phyloP scores from a whole-genome alignment of 2,797 vertebrate species.

The Oreochromis mossambicus region DNA sequence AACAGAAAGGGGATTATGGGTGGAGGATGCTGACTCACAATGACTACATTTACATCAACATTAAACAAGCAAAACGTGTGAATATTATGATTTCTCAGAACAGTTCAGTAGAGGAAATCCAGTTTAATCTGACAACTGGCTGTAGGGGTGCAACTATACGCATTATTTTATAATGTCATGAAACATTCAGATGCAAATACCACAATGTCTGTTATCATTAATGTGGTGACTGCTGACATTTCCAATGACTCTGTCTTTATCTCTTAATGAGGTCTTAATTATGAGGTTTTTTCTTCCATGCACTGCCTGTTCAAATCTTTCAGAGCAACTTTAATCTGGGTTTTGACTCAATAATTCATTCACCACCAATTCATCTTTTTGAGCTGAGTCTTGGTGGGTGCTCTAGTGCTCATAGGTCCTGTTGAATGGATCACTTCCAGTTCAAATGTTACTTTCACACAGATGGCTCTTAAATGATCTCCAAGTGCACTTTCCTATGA shows the following conservation, averaged over 20 bases:
- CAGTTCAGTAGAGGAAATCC: not conserved
- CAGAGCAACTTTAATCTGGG: not conserved
- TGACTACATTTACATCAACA: not conserved
- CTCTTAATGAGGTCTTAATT: not conserved
- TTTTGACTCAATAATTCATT: not conserved
- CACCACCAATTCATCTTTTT: not conserved
- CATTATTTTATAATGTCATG: not conserved
- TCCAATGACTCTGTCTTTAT: not conserved
- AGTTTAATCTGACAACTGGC: not conserved
- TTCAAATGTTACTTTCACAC: not conserved
- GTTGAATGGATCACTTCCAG: not conserved
- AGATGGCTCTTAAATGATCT: not conserved
- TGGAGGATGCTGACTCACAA: conserved; percentile 1
- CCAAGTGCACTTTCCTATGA: not conserved
- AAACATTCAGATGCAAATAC: not conserved
- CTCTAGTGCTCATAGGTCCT: not conserved
- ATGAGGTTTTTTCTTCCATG: not conserved
- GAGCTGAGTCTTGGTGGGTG: not conserved
- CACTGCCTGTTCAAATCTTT: not conserved
- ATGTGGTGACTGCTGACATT: not conserved
- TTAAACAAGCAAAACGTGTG: not conserved
- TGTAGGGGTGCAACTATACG: not conserved
- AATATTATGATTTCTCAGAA: not conserved
- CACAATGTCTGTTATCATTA: not conserved
- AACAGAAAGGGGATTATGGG: not conserved